Base-by-base conservation (phyloP, 2,888 invertebrate genomes). In the Harpalus rubripes region DNA sequence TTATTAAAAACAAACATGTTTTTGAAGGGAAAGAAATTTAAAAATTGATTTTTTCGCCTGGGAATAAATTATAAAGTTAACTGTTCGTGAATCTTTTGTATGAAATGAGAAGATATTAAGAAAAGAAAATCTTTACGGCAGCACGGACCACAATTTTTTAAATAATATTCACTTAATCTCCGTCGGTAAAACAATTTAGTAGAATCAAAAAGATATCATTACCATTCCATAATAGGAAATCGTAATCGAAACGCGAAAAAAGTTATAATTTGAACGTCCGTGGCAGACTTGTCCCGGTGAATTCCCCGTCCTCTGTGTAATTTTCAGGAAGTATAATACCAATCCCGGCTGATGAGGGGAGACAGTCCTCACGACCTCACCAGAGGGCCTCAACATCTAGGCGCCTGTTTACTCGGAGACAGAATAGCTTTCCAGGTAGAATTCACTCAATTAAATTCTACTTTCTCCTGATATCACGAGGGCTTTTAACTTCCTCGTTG, bases 191-290 rank as follows among this genome's bases (percentile, higher is more conserved):
- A 76, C 76, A 83, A 59, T 83, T 83, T 83, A 22, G 15, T 32
- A 63, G 78, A 84, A 78, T 63, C 83, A 61, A 74, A 16, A 74
- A 59, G 83, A 83, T 76, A 83, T 81, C 68, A 81, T 82, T 82
- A 82, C 59, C 83, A 76, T 83, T 72, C 83, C 56, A 76, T 84
- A 78, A 84, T 84, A 84, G 84, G 63, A 78, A 78, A 76, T 84
- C 84, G 78, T 84, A 84, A 84, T 84, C 84, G 84, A 84, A 83
- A 84, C 74, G 72, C 83, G 83, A 76, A 81, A 82, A 82, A 82
- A 82, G 84, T 84, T 84, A 84, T 84, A 84, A 84, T 84, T 83
- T 83, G 83, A 83, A 83, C 74, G 76, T 76, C 83, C 22, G 44
- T 5, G n/a, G 44, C 83, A 83, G 83, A 82, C 15, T 22, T 26